These are phyloP conservation scores for Himalopsyche tibetana DNA, from an alignment of 2,888 invertebrate species.

Conservation along the genomic window DNA sequence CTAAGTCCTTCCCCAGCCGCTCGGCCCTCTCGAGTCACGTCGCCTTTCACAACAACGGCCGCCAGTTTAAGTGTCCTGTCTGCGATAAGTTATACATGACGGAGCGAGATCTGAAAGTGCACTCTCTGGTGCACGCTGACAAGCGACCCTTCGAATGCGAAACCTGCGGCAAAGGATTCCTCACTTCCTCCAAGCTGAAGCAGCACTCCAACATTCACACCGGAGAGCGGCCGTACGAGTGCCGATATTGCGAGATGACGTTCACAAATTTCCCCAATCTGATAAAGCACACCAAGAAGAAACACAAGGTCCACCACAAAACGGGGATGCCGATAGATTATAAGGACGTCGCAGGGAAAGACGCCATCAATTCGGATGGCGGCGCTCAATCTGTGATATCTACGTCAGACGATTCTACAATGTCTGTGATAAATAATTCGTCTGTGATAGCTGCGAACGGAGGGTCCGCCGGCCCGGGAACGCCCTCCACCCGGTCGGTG, in stretches of 20 bases:
- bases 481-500: too few species aligned
- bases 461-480: neutral
- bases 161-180: constrained; percentile 77
- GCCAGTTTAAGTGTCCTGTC: constrained; percentile 43
- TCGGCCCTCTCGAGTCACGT: constrained; percentile 41
- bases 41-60: neutral
- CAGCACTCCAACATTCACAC: constrained; percentile 80
- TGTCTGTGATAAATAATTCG: constrained; percentile 60
- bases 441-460: constrained; percentile 2
- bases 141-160: constrained; percentile 76
- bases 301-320: constrained; percentile 75
- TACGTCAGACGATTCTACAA: constrained; percentile 57
- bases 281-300: constrained; percentile 78
- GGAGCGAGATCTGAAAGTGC: constrained; percentile 73
- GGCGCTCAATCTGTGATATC: constrained; percentile 59
- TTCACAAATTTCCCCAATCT: constrained; percentile 80
- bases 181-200: constrained; percentile 78
- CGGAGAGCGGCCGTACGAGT: constrained; percentile 77
- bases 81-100: constrained; percentile 51
- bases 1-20: constrained; percentile 42
- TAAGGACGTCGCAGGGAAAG: constrained; percentile 41
- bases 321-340: constrained; percentile 70
- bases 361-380: constrained; percentile 33
- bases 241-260: constrained; percentile 78
- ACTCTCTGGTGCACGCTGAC: constrained; percentile 76